Percentiles rank a stretch among this genome's conserved stretches.
Evolutionary conservation across 2,113 vertebrate genomes (phyloP).

Genomic region (Macrotus californicus): DNA sequence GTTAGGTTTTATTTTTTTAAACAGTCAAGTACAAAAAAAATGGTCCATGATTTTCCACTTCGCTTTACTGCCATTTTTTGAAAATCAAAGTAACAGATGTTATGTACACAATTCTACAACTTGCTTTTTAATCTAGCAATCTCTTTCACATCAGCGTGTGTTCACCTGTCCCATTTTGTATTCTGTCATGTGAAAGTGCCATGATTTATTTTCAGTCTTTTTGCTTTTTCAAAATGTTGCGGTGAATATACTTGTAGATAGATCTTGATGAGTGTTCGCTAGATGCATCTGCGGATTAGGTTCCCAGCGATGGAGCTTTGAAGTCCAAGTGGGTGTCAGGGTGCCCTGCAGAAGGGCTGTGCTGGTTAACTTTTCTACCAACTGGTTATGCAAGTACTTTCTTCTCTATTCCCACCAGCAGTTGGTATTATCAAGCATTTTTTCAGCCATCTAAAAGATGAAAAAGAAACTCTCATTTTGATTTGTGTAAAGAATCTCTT

Average conservation of each 20-base stretch:
- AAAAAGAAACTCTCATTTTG: neutral
- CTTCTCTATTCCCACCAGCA: neutral
- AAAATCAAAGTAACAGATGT: neutral
- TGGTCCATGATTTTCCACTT: neutral
- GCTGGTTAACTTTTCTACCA: neutral
- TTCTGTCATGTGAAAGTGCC: neutral
- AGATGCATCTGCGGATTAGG: neutral
- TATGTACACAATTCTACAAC: neutral
- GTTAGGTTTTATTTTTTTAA: neutral
- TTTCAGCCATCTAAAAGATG: neutral
- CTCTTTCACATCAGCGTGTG: neutral
- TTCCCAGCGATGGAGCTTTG: neutral
- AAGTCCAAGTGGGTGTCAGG: neutral
- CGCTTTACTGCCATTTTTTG: neutral
- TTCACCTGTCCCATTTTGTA: neutral
- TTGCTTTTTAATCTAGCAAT: neutral
- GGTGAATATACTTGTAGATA: neutral
- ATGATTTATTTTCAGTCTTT: neutral
- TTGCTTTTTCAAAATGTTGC: neutral
- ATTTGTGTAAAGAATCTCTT: neutral
- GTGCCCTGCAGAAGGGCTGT: neutral
- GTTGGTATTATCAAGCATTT: neutral
- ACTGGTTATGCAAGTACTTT: neutral
- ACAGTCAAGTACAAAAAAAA: neutral
- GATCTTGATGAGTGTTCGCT: neutral